Evolutionary conservation across 2,113 vertebrate species (phyloP), one percentile per base, ranked within the genome.

Genomic region (Chroicocephalus ridibundus): DNA sequence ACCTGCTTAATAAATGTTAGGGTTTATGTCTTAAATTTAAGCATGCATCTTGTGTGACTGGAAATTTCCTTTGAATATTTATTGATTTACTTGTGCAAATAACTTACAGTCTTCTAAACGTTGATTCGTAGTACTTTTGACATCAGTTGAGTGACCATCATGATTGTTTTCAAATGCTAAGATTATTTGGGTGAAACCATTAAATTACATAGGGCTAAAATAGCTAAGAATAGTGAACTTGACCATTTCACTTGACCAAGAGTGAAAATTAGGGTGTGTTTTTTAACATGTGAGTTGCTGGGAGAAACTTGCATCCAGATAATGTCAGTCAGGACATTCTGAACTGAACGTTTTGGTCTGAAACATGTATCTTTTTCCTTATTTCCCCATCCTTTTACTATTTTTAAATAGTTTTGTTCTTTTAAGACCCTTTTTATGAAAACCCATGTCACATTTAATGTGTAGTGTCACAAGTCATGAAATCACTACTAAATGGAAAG

Each of bases 91-190:
- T 32, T 92, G 11, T 21, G 18, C 26, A 88, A 81, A 78, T 74
- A 65, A 15, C 9, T 16, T 77, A 10, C 21, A 36, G 20, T 40
- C 18, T 54, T 65, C 42, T 57, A 70, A 82, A 49, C 3, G 15
- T 32, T 85, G 8, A 6, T 61, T 52, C 72, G 8, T 3, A 3
- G 32, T n/a, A 9, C 6, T 70, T 88, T 81, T 77, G 7, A 24
- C 1, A 0, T 62, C 36, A 49, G n/a, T 31, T 1, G 4, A 86
- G 49, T 62, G 60, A 46, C 26, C 8, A 18, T 17, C 2, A 1
- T 32, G 26, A 5, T 44, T 52, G 42, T 40, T 72, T 87, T 65
- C 15, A 77, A 51, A 62, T 54, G 26, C 20, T 57, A 32, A 70
- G 18, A 25, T 77, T 82, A 42, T 81, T 81, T 72, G 17, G 21